Evolutionary conservation across 2,888 invertebrate species (phyloP).

Genomic region (Ornithoptera priamus): DNA sequence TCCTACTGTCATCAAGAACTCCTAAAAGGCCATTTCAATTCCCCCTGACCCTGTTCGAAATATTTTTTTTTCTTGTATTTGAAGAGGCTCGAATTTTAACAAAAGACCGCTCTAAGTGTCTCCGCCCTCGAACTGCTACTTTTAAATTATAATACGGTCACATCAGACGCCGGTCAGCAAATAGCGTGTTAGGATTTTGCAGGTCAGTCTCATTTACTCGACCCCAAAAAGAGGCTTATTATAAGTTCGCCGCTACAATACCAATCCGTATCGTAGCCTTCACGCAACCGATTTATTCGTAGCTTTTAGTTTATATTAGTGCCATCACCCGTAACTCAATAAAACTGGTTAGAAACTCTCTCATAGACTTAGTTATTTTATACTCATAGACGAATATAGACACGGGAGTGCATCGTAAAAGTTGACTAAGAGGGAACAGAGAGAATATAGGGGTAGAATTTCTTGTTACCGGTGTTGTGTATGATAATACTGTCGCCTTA

Average conservation of each 20-base stretch:
- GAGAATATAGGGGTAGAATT: no score
- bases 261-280: no score
- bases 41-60: conserved; percentile 25
- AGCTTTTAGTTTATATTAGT: no score
- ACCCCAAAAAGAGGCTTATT: not conserved
- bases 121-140: conserved; percentile 13
- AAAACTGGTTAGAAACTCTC: no score
- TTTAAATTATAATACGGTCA: conserved; percentile 26
- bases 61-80: conserved; percentile 23
- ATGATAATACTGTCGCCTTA: no score
- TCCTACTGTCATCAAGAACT: conserved; percentile 15
- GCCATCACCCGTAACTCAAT: no score
- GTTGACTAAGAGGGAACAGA: no score
- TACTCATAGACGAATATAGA: no score
- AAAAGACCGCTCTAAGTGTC: conserved; percentile 25
- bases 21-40: conserved; percentile 28
- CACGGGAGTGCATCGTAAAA: no score
- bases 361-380: no score
- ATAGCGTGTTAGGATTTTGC: conserved; percentile 6
- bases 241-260: not conserved
- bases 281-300: no score
- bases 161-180: conserved; percentile 23
- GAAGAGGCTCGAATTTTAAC: conserved; percentile 26
- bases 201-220: not conserved
- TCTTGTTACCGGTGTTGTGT: no score